Percentiles rank a stretch among this genome's conserved stretches.
phyloP scores from a whole-genome alignment of 2,797 vertebrate species.

The Sebastes oblongus region DNA sequence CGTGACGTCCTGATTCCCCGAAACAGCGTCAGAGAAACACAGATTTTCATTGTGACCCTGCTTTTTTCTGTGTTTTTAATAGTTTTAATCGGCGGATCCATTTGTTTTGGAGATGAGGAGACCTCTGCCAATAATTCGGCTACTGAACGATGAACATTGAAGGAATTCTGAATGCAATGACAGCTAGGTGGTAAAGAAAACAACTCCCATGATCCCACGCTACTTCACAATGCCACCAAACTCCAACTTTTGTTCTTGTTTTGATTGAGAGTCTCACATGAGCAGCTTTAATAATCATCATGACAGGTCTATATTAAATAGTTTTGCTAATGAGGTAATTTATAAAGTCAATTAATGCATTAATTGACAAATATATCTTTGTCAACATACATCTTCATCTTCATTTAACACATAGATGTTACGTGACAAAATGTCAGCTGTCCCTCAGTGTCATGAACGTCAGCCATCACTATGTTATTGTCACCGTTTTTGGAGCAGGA shows the following conservation, averaged over 20 bases:
- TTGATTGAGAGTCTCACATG: background rate
- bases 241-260: background rate
- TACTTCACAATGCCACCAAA: background rate
- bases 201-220: background rate
- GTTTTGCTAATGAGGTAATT: conserved; percentile 1
- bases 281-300: background rate
- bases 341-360: conserved; percentile 4
- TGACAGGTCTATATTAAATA: background rate
- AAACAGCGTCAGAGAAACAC: background rate
- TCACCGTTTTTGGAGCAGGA: background rate
- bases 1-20: no score
- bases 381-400: conserved; percentile 2
- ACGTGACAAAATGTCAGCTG: background rate
- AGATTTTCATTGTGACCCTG: background rate
- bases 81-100: background rate
- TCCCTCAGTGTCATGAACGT: background rate
- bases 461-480: background rate
- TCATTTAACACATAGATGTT: background rate
- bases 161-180: background rate
- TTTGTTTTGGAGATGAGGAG: background rate
- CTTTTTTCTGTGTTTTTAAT: background rate
- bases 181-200: background rate
- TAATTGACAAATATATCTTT: background rate
- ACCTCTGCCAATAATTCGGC: background rate
- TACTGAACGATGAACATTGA: background rate